Evolutionary conservation across 2,113 vertebrate genomes (phyloP).

Genomic region (Bambusicola thoracicus): DNA sequence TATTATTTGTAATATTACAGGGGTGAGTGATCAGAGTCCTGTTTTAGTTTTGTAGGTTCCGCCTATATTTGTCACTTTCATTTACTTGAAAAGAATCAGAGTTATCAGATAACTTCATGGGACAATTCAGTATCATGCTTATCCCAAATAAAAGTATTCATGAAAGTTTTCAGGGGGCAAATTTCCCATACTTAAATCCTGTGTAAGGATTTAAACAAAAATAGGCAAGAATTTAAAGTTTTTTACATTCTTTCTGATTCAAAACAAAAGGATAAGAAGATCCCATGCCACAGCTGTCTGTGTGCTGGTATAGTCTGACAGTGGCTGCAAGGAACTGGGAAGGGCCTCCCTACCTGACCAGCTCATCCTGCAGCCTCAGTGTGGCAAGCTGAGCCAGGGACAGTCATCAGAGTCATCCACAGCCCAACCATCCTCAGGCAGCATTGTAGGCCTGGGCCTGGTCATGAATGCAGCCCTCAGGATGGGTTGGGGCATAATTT

Average conservation of each 20-base stretch:
- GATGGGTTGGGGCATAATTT: fast-evolving
- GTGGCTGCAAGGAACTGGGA: fast-evolving
- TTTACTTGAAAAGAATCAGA: neutral
- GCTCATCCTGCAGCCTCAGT: fast-evolving
- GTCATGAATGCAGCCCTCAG: too few species aligned
- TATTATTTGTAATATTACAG: neutral
- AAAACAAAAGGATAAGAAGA: neutral
- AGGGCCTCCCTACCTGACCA: neutral
- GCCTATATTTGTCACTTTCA: neutral
- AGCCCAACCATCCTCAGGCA: fast-evolving
- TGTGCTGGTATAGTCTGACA: fast-evolving
- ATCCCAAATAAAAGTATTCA: neutral
- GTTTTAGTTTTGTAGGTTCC: neutral
- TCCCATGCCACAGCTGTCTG: fast-evolving
- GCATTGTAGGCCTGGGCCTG: too few species aligned
- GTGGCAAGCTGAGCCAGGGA: fast-evolving
- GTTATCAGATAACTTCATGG: neutral
- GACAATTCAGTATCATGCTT: neutral
- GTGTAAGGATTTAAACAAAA: neutral
- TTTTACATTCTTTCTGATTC: neutral
- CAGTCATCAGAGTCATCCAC: fast-evolving
- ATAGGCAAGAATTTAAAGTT: neutral
- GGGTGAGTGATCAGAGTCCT: neutral
- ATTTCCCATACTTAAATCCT: too few species aligned
- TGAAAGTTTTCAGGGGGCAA: neutral